Evolutionary conservation across 2,888 invertebrate genomes (phyloP), one percentile per base, ranked within the genome.

Genomic region (Phaonia tiefii): DNA sequence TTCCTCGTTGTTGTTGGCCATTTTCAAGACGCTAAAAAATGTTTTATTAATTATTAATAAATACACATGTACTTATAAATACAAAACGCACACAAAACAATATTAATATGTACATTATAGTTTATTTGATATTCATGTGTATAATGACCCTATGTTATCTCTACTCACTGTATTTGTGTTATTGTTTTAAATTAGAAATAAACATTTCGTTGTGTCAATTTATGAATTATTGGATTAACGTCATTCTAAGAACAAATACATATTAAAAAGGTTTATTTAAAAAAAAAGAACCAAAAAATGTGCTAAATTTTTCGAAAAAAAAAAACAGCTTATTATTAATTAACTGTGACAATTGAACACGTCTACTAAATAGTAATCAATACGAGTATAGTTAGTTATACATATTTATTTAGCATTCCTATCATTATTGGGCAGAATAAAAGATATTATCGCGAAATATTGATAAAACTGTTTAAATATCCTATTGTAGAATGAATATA

Each of bases 131-230:
- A 7, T 37, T 37, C 37, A 44, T 13, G 7, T 63, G 8, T 31
- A 5, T 31, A 31, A 31, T 63, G 63, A 63, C 42, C 63, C 63
- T 37, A 22, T 42, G 42, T 42, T 63, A 63, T 63, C 63, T 39
- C 54, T 2, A 11, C 31, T 31, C 2, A 13, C n/a, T n/a, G n/a
- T n/a, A n/a, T 25, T 54, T 54, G 22, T 25, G 11, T 20, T 25
- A 13, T 54, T 54, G 54, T 25, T 54, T 54, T 22, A 54, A 22
- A 2, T 17, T 63, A 42, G 42, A 63, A 63, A 3, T 42, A 31
- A 31, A 31, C 31, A 31, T 31, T 31, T n/a, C n/a, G n/a, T n/a
- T n/a, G 63, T 63, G 22, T 63, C 63, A 63, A 13, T 63, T n/a
- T n/a, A n/a, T n/a, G n/a, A n/a, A n/a, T n/a, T n/a, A n/a, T n/a